These are phyloP conservation scores for Todiramphus saurophagus DNA, from an alignment of 2,113 vertebrate genomes.

Conservation along the genomic window DNA sequence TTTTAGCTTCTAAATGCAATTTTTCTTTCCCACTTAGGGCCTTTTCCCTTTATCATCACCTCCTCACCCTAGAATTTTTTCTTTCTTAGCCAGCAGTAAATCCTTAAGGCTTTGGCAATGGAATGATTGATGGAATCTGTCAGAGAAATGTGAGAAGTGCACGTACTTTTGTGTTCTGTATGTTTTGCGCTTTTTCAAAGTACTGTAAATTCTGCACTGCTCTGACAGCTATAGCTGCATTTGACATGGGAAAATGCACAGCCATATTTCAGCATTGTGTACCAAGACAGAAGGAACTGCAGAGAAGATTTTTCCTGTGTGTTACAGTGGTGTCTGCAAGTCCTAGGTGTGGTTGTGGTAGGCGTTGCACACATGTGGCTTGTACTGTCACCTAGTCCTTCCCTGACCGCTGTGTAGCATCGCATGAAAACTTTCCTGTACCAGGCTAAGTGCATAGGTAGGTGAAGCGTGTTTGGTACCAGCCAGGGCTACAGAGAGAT, in stretches of 20 bases:
- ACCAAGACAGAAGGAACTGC: not conserved
- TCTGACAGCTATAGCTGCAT: not conserved
- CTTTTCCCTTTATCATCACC: not conserved
- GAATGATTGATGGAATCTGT: not conserved
- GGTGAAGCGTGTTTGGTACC: not conserved
- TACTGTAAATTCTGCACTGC: not conserved
- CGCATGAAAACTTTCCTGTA: not conserved
- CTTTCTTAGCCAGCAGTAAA: not conserved
- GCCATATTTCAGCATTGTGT: not conserved
- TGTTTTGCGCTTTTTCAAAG: not conserved
- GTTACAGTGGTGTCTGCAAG: not conserved
- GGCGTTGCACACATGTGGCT: not conserved
- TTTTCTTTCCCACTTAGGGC: not conserved
- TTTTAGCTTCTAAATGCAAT: not conserved
- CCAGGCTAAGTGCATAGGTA: rapidly evolving
- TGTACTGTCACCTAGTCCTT: not conserved
- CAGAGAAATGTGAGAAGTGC: not conserved
- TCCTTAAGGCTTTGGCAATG: not conserved
- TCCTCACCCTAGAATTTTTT: not conserved
- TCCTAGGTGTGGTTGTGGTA: not conserved
- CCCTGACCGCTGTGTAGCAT: rapidly evolving
- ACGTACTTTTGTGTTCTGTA: not conserved
- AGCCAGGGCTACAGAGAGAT: not conserved
- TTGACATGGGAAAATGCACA: not conserved
- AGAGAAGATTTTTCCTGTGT: not conserved